These are phyloP conservation scores for Laticauda laticaudata DNA, from an alignment of 2,113 vertebrate species.

Conservation along the genomic window DNA sequence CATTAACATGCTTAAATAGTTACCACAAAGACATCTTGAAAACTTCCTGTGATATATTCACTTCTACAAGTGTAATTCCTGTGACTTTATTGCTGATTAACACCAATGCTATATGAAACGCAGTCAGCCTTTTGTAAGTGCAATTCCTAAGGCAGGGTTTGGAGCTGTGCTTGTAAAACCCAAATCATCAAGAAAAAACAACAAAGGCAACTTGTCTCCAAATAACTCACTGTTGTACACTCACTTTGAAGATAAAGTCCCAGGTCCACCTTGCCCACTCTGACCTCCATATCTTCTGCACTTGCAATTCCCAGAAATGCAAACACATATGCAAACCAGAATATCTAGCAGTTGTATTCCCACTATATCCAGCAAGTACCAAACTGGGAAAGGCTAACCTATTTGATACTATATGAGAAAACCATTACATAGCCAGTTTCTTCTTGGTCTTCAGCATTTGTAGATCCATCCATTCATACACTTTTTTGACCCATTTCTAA, in stretches of 20 bases:
- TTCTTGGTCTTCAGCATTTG: neutral
- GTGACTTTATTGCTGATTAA: neutral
- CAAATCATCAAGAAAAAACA: neutral
- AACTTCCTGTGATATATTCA: neutral
- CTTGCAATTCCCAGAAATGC: neutral
- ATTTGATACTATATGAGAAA: neutral
- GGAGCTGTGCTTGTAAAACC: neutral
- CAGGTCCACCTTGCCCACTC: neutral
- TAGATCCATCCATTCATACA: neutral
- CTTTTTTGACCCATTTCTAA: neutral
- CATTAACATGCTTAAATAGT: neutral
- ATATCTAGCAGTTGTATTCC: neutral
- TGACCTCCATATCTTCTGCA: neutral
- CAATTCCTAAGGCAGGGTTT: neutral
- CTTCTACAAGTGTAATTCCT: slow-evolving; percentile 1
- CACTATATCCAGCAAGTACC: neutral
- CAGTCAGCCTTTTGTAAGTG: neutral
- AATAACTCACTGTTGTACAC: neutral
- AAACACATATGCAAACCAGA: neutral
- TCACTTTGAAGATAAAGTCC: neutral
- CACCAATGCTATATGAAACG: neutral
- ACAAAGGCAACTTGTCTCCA: neutral
- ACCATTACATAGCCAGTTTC: neutral
- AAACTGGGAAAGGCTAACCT: neutral
- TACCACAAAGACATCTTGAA: neutral